Evolutionary conservation across 2,888 invertebrate species (phyloP).

Genomic region (Eristalis arbustorum): DNA sequence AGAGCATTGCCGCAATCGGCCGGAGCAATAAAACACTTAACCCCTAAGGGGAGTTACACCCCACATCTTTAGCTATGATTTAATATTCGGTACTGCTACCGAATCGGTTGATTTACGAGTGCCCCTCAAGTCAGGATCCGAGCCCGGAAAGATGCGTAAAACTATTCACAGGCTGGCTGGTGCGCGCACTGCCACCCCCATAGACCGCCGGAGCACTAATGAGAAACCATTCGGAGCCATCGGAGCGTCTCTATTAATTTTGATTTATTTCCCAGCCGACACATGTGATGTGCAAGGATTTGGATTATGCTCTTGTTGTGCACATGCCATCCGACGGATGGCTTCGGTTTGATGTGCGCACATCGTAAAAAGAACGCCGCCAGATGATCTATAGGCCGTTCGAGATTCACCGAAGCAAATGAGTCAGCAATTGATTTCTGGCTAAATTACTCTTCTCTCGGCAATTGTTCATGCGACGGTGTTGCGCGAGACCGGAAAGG

Average conservation of each 20-base stretch:
- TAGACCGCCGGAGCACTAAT: conserved; percentile 30
- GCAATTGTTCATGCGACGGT: background rate
- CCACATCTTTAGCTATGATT: conserved; percentile 13
- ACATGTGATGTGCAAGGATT: conserved; percentile 22
- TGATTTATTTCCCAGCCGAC: conserved; percentile 48
- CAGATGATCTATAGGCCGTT: conserved; percentile 18
- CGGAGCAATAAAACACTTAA: conserved; percentile 28
- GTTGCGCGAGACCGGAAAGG: background rate
- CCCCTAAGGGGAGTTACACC: conserved; percentile 18
- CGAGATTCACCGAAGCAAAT: conserved; percentile 10
- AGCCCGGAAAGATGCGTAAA: conserved; percentile 18
- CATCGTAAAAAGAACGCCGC: conserved; percentile 10
- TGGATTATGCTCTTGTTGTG: background rate
- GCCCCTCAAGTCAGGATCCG: conserved; percentile 19
- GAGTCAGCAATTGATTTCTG: conserved; percentile 36
- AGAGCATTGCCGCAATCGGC: background rate
- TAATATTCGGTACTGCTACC: conserved; percentile 25
- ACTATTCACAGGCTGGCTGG: background rate
- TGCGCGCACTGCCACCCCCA: background rate
- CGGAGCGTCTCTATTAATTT: conserved; percentile 35
- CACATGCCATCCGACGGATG: background rate
- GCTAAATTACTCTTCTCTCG: background rate
- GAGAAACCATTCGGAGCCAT: conserved; percentile 34
- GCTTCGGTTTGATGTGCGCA: conserved; percentile 7
- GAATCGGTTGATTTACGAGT: conserved; percentile 45